phyloP scores from a whole-genome alignment of 1,140 invertebrate genomes.

The Aphidius ervi region DNA sequence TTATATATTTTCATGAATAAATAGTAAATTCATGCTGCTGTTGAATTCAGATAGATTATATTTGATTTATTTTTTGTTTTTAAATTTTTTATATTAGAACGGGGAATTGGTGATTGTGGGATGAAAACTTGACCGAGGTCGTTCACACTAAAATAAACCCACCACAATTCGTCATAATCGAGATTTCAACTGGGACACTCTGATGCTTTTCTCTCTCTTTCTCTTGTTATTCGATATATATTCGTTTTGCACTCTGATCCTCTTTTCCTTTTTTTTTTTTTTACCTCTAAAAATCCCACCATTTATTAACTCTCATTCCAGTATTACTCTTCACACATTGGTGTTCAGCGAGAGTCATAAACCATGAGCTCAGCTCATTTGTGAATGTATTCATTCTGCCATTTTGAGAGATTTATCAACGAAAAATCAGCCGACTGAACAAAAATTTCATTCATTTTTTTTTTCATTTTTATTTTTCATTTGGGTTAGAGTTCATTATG shows the following conservation, averaged over 20 bases:
- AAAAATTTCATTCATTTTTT: slow-evolving; percentile 15
- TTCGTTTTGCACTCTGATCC: background rate
- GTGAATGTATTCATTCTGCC: slow-evolving; percentile 9
- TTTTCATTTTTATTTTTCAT: background rate
- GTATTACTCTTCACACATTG: background rate
- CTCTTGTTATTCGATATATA: slow-evolving; percentile 8
- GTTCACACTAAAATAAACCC: background rate
- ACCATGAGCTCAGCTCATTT: slow-evolving; percentile 20
- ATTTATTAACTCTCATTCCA: background rate
- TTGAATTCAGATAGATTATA: too few relatives aligned
- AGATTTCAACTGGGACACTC: slow-evolving; percentile 7
- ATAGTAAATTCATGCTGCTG: too few relatives aligned
- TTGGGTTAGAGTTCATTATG: background rate
- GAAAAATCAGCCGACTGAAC: slow-evolving; percentile 16
- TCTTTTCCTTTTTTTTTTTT: background rate
- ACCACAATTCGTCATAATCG: slow-evolving; percentile 15
- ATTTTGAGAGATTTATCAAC: slow-evolving; percentile 17
- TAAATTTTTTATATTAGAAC: too few relatives aligned
- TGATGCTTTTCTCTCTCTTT: slow-evolving; percentile 2
- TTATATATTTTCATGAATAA: too few relatives aligned
- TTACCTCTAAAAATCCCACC: background rate
- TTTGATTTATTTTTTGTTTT: too few relatives aligned
- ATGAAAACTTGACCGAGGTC: slow-evolving; percentile 3
- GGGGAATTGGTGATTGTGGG: too few relatives aligned
- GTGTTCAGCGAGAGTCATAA: slow-evolving; percentile 9